Evolutionary conservation across 2,888 invertebrate species (phyloP).

Genomic region (Pocota personata): DNA sequence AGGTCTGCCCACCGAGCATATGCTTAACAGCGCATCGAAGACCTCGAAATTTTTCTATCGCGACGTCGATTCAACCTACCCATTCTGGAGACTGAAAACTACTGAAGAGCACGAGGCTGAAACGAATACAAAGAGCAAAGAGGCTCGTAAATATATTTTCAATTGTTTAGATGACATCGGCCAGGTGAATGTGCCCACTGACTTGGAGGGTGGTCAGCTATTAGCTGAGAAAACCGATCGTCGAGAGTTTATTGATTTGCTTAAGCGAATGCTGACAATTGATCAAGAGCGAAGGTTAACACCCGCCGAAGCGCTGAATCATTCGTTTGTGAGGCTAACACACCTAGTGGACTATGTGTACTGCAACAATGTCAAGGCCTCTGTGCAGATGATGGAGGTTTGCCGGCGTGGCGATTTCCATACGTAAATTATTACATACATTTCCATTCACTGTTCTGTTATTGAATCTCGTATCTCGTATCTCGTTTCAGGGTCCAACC

Average conservation of each 20-base stretch:
- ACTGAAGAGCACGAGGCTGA: slow-evolving; percentile 99
- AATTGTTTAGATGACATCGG: slow-evolving; percentile 99
- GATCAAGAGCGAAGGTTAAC: slow-evolving; percentile 98
- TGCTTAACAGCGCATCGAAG: slow-evolving; percentile 98
- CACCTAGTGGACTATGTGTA: slow-evolving; percentile 98
- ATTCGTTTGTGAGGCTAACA: slow-evolving; percentile 96
- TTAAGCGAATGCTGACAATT: slow-evolving; percentile 99
- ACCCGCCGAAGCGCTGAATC: slow-evolving; percentile 97
- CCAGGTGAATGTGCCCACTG: slow-evolving; percentile 97
- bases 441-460: neutral
- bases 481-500: slow-evolving; percentile 81
- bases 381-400: slow-evolving; percentile 98
- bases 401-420: slow-evolving; percentile 85
- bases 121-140: slow-evolving; percentile 99
- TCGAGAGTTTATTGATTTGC: slow-evolving; percentile 97
- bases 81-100: slow-evolving; percentile 94
- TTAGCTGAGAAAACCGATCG: slow-evolving; percentile 98
- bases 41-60: slow-evolving; percentile 99
- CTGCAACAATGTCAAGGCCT: slow-evolving; percentile 98
- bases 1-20: slow-evolving; percentile 98
- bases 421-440: slow-evolving; percentile 77
- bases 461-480: neutral
- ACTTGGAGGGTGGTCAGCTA: slow-evolving; percentile 97
- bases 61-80: slow-evolving; percentile 95
- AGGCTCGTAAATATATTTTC: slow-evolving; percentile 99